Base-by-base conservation (phyloP, 2,113 vertebrate species). In the Saguinus midas region DNA sequence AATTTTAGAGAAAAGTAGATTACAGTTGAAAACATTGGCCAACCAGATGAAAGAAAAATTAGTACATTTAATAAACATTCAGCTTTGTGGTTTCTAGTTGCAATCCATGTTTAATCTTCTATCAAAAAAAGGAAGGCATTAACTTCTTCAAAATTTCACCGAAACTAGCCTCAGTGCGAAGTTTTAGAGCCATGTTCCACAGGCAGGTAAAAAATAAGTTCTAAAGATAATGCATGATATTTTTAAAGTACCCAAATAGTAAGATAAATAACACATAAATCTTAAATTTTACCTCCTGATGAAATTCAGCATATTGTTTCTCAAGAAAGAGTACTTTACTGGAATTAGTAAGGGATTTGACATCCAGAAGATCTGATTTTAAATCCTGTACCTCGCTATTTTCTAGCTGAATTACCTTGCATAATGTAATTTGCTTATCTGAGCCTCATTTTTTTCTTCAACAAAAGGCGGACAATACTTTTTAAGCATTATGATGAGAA, bases 1-100 rank as follows among this genome's bases (percentile, higher is more conserved):
- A 97, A 48, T 29, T 97, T 97, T 27, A 96, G 84, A 93, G 97
- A 45, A 97, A 98, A 98, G 85, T 55, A 78, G 90, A 83, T 64
- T 96, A 94, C 94, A 52, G 83, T 95, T 93, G 90, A 57, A 57
- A 97, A 37, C 72, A n/a, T 2, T 50, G 61, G 96, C 76, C 97
- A 97, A 95, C 72, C 82, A 97, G 96, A 95, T 97, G 90, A 97
- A 98, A 97, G 73, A 25, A 14, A n/a, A 76, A 72, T 70, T 78
- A 80, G 90, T 57, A 6, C 55, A 76, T 79, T 95, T 96, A 95
- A 96, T 98, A 97, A 94, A 93, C 94, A 87, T 73, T 95, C 94
- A 91, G 83, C 81, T 72, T 97, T 97, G 91, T 96, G 96, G 97
- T 48, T 98, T 29, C 66, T 80, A 97, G 29, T 25, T 95, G 86